These are phyloP conservation scores for Drosophila siamana DNA, from an alignment of 2,888 invertebrate species.

Conservation along the genomic window DNA sequence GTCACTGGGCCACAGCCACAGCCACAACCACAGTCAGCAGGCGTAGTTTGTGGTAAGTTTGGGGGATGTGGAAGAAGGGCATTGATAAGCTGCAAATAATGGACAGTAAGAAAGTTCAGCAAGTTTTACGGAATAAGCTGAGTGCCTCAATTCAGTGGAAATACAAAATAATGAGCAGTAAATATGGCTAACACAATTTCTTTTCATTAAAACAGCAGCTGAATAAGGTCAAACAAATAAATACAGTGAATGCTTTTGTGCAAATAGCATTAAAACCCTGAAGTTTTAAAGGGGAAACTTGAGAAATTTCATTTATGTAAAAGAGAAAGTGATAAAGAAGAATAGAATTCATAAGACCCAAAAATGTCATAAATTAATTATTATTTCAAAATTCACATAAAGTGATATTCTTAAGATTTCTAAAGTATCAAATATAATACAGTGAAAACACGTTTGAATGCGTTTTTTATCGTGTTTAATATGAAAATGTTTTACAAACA, in stretches of 20 bases:
- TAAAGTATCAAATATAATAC: not conserved
- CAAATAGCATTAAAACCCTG: too few species aligned
- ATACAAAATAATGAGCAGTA: not conserved
- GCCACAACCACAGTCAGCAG: not conserved
- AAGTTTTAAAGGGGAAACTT: too few species aligned
- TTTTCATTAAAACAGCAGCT: too few species aligned
- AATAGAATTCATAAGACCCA: too few species aligned
- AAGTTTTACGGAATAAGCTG: not conserved
- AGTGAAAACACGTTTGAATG: not conserved
- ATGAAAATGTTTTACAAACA: slow-evolving; percentile 58
- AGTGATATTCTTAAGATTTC: not conserved
- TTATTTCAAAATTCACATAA: too few species aligned
- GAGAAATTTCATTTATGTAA: too few species aligned
- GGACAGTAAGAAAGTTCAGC: not conserved
- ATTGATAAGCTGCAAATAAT: not conserved
- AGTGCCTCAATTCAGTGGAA: not conserved
- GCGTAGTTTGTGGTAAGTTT: not conserved
- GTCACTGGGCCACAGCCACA: slow-evolving; percentile 50
- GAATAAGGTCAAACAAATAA: too few species aligned
- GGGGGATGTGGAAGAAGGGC: not conserved
- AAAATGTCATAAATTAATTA: too few species aligned
- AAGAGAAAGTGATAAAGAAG: too few species aligned
- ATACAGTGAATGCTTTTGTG: too few species aligned
- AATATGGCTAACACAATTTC: too few species aligned
- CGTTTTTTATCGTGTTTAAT: not conserved